Conservation (phyloP, 1,140 invertebrate genomes). For the Drosophila aff. region DNA sequence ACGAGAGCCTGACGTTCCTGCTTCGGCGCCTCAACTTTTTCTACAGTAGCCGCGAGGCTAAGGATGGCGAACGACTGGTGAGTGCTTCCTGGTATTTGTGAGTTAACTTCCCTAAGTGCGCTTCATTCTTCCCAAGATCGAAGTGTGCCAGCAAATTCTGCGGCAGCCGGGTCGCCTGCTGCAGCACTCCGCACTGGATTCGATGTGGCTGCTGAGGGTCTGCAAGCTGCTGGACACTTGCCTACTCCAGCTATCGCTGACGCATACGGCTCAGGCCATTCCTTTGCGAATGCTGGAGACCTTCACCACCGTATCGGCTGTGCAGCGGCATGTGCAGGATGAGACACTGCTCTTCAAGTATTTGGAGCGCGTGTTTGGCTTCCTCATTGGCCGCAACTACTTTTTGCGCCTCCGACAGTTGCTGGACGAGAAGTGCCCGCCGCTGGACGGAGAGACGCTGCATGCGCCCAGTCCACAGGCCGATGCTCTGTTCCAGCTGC, state of each 20-base stretch:
- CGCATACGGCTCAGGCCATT: constrained; percentile 87
- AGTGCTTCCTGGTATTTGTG: constrained; percentile 45
- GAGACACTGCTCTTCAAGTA: constrained; percentile 84
- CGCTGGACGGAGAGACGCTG: constrained; percentile 89
- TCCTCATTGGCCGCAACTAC: constrained; percentile 87
- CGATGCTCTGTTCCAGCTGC: constrained; percentile 90
- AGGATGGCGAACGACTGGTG: constrained; percentile 91
- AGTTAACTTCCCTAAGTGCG: neutral
- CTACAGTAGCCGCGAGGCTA: constrained; percentile 87
- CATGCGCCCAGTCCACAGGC: constrained; percentile 91
- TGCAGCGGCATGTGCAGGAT: constrained; percentile 86
- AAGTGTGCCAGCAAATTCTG: constrained; percentile 76
- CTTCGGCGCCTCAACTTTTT: constrained; percentile 91
- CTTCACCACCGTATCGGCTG: constrained; percentile 88
- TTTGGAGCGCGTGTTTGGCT: constrained; percentile 84
- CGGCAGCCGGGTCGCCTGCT: constrained; percentile 65
- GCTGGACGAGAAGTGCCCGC: constrained; percentile 90
- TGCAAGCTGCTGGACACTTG: constrained; percentile 75
- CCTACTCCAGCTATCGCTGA: constrained; percentile 63
- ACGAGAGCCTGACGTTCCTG: constrained; percentile 86
- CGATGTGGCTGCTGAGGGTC: constrained; percentile 70
- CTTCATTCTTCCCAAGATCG: constrained; percentile 60
- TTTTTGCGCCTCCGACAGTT: constrained; percentile 90
- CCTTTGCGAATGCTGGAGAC: constrained; percentile 92
- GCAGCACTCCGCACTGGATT: constrained; percentile 62